Evolutionary conservation across 2,797 vertebrate genomes (phyloP), one percentile per base, ranked within the genome.

Genomic region (Spheniscus humboldti): DNA sequence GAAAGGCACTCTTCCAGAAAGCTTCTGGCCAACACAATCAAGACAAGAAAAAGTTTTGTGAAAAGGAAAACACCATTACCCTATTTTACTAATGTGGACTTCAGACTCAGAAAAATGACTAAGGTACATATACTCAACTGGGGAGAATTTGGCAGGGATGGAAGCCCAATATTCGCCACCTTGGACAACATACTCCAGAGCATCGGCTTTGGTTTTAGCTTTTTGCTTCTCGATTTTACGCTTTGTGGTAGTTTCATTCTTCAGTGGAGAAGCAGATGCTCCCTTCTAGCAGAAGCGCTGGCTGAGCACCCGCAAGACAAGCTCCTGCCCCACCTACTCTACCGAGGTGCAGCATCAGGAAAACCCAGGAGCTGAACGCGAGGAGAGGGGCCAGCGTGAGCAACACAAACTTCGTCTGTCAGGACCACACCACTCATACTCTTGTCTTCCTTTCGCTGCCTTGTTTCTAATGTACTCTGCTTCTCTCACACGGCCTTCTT

Each of bases 1-100:
- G 64, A 59, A 71, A 37, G 91, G 93, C 82, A 75, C 23, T 52
- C 11, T 41, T 94, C 97, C 95, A 96, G 83, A 73, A 77, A 84
- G 63, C 56, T 92, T 66, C 79, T 63, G 69, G 96, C 95, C 95
- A 96, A 91, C 76, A 90, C 89, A 94, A 94, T 63, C 95, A 91
- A 83, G 82, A 73, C 48, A 76, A 91, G 73, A 86, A 92, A 78
- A 90, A 84, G 85, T 25, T 69, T 13, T 81, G 73, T 83, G 85
- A 76, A 20, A 90, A 94, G 86, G 79, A 92, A 93, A 96, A 91
- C 55, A 83, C 39, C 52, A 13, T 78, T 37, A 55, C 33, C 20
- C 27, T 28, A 4, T 60, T 91, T 90, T n/a, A 86, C 28, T 86
- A 37, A 75, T 7, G 3, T 31, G 81, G 81, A 30, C 18, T 73